A percentile compares a stretch with the other conserved stretches of the same genome.
These are phyloP conservation scores for Pandemis cinnamomeana DNA, from an alignment of 2,888 invertebrate genomes.

Conservation along the genomic window DNA sequence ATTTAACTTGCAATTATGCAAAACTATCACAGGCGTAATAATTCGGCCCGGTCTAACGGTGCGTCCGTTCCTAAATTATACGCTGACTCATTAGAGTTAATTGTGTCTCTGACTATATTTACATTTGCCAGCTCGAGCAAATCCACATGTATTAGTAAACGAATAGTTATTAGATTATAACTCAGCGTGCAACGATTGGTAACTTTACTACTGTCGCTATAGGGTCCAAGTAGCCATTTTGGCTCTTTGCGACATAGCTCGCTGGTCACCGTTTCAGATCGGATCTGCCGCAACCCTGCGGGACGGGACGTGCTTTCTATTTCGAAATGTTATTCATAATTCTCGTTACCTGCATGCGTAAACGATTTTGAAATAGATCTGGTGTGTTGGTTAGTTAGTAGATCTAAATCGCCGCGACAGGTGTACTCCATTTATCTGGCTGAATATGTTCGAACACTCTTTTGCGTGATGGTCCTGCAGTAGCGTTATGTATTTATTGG, in stretches of 20 bases:
- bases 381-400: constrained; percentile 7
- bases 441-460: not conserved
- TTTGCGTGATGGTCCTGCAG: not conserved
- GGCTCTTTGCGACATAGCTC: constrained; percentile 18
- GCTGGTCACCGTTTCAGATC: constrained; percentile 29
- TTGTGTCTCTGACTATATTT: constrained; percentile 4
- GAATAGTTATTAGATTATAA: not conserved
- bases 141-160: not conserved
- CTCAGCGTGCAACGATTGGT: not conserved
- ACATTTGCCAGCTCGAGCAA: not conserved
- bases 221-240: not conserved
- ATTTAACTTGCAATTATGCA: constrained; percentile 41
- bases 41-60: not conserved
- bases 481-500: not conserved
- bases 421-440: not conserved
- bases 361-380: constrained; percentile 28
- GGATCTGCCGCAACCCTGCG: constrained; percentile 30
- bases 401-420: not conserved
- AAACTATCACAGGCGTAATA: constrained; percentile 22
- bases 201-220: not conserved
- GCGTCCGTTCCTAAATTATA: constrained; percentile 13
- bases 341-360: constrained; percentile 36
- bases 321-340: constrained; percentile 41
- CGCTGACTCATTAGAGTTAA: constrained; percentile 11
- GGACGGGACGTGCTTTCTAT: constrained; percentile 39